Conservation (phyloP, 2,797 vertebrate species). For the Geotrypetes seraphini region DNA sequence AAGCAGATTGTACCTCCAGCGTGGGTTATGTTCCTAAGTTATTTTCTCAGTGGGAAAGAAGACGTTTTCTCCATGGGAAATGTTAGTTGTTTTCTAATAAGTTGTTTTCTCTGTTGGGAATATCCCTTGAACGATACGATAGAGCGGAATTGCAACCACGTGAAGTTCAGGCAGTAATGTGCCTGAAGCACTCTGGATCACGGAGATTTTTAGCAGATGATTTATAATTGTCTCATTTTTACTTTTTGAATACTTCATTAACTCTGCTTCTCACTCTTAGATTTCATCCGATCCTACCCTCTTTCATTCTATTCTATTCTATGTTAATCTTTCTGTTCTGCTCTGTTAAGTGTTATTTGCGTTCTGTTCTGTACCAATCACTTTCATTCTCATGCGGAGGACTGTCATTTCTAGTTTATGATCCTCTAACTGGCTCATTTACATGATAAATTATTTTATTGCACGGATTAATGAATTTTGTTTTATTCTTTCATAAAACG, state of each 20-base stretch:
- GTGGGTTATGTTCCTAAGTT: slow-evolving; percentile 29
- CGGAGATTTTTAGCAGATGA: slow-evolving; percentile 8
- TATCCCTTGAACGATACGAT: slow-evolving; percentile 16
- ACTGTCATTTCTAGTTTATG: no score
- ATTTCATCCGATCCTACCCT: background rate
- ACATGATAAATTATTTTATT: no score
- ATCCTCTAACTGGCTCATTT: no score
- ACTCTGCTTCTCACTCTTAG: background rate
- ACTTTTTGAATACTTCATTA: background rate
- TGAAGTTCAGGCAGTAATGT: background rate
- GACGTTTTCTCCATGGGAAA: slow-evolving; percentile 39
- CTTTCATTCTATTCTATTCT: background rate
- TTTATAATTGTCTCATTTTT: slow-evolving; percentile 6
- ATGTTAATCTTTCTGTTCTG: background rate
- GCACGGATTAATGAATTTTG: no score
- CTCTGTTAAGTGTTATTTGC: background rate
- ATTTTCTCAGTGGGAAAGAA: slow-evolving; percentile 40
- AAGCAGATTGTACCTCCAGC: slow-evolving; percentile 22
- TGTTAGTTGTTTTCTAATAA: slow-evolving; percentile 45
- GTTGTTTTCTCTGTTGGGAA: slow-evolving; percentile 28
- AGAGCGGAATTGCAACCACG: slow-evolving; percentile 3
- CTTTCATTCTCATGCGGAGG: no score
- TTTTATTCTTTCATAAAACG: no score
- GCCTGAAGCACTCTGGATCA: background rate
- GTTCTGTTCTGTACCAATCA: no score